Percentiles rank a stretch among this genome's conserved stretches.
Evolutionary conservation across 2,113 vertebrate genomes (phyloP).

Genomic region (Oncorhynchus tshawytscha): DNA sequence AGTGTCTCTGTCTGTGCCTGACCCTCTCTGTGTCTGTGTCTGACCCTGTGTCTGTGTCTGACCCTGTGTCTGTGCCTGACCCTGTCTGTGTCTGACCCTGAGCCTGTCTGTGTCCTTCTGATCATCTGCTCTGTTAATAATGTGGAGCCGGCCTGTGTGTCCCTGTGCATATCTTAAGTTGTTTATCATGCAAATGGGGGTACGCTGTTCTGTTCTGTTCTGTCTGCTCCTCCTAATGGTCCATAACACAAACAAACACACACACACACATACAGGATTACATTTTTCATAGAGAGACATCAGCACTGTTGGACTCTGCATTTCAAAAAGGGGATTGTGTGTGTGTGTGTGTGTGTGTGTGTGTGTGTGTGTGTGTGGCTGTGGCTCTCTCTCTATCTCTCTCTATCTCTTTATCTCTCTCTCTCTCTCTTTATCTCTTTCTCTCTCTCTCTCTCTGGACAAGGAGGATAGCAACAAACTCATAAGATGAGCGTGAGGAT

Average conservation of each 20-base stretch:
- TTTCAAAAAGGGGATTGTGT: constrained; percentile 27
- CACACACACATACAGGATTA: constrained; percentile 19
- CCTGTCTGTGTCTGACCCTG: constrained; percentile 60
- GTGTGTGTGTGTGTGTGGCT: constrained; percentile 21
- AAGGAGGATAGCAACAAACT: no score
- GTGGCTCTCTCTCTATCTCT: background rate
- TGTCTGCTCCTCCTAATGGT: constrained; percentile 60
- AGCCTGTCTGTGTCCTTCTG: constrained; percentile 50
- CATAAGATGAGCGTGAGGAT: no score
- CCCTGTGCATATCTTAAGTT: constrained; percentile 77
- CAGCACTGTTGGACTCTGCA: constrained; percentile 18
- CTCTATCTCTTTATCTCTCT: background rate
- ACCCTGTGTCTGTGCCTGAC: constrained; percentile 42
- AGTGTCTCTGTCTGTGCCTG: constrained; percentile 26
- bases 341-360: background rate
- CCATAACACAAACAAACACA: constrained; percentile 7
- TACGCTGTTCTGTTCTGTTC: constrained; percentile 38
- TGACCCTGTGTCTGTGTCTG: constrained; percentile 59
- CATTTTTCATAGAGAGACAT: constrained; percentile 22
- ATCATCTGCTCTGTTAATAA: constrained; percentile 69
- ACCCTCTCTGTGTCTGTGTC: constrained; percentile 14
- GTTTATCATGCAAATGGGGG: constrained; percentile 79
- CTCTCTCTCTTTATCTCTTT: background rate
- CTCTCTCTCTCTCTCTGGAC: background rate
- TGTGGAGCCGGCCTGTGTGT: constrained; percentile 69